Conservation (phyloP, 1,140 invertebrate species). For the Magallana gigas region DNA sequence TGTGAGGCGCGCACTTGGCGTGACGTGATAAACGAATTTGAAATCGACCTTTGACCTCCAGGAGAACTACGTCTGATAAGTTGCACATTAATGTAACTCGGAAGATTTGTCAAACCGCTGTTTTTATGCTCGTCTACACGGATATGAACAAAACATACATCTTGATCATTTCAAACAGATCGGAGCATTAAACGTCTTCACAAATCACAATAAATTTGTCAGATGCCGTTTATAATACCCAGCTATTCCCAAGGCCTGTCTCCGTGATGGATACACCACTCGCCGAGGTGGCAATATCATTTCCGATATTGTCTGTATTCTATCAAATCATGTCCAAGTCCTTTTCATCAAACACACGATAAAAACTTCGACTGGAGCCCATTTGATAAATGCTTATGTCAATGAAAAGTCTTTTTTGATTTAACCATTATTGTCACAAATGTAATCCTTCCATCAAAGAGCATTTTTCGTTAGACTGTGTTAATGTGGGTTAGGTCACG, state of each 20-base stretch:
- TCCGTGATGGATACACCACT: constrained; percentile 44
- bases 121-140: constrained; percentile 35
- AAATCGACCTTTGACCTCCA: constrained; percentile 5
- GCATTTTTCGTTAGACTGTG: background rate
- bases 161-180: constrained; percentile 31
- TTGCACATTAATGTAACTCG: constrained; percentile 27
- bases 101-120: constrained; percentile 15
- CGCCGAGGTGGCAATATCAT: constrained; percentile 42
- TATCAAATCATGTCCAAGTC: constrained; percentile 42
- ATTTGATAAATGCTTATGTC: constrained; percentile 29
- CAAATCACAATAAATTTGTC: constrained; percentile 56
- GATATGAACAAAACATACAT: constrained; percentile 34
- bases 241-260: constrained; percentile 36
- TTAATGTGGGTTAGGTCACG: constrained; percentile 24
- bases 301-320: constrained; percentile 50
- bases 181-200: constrained; percentile 44
- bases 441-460: constrained; percentile 7
- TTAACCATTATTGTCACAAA: constrained; percentile 38
- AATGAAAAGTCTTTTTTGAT: constrained; percentile 29
- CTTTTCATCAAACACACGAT: constrained; percentile 38
- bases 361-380: constrained; percentile 14
- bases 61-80: background rate
- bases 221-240: constrained; percentile 48
- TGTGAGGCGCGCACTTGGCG: constrained; percentile 1
- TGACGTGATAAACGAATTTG: constrained; percentile 19